Percentiles rank a stretch among this genome's conserved stretches.
Conservation (phyloP, 2,113 vertebrate species). For the Oncorhynchus clarkii region DNA sequence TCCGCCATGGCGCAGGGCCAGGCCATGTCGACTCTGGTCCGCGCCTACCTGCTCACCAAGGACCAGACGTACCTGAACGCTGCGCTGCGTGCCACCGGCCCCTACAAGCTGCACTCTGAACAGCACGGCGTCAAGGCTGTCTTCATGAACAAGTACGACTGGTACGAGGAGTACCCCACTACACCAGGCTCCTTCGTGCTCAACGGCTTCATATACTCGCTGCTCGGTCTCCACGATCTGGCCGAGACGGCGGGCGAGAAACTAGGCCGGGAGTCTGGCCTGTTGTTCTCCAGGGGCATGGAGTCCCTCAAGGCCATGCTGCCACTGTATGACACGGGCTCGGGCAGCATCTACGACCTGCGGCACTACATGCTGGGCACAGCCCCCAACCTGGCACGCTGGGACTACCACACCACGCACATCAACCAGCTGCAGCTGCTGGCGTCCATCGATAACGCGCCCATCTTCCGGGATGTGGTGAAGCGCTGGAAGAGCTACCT, state of each 20-base stretch:
- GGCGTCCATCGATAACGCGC: slow-evolving; percentile 83
- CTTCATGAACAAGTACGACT: slow-evolving; percentile 93
- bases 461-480: slow-evolving; percentile 89
- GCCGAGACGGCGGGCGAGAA: slow-evolving; percentile 89
- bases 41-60: slow-evolving; percentile 90
- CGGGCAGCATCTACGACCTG: slow-evolving; percentile 95
- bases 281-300: slow-evolving; percentile 88
- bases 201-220: slow-evolving; percentile 96
- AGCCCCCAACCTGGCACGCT: slow-evolving; percentile 95
- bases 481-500: slow-evolving; percentile 97
- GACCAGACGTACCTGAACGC: slow-evolving; percentile 84
- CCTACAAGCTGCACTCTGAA: slow-evolving; percentile 86
- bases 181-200: slow-evolving; percentile 94
- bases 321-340: slow-evolving; percentile 93
- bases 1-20: slow-evolving; percentile 98
- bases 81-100: slow-evolving; percentile 86
- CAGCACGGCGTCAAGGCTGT: slow-evolving; percentile 91
- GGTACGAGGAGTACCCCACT: slow-evolving; percentile 98
- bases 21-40: slow-evolving; percentile 93
- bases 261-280: slow-evolving; percentile 80
- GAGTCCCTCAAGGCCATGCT: slow-evolving; percentile 96
- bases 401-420: slow-evolving; percentile 99
- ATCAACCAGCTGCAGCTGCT: slow-evolving; percentile 98
- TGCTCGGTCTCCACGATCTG: slow-evolving; percentile 92
- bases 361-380: slow-evolving; percentile 93